Evolutionary conservation across 2,888 invertebrate genomes (phyloP).

Genomic region (Tipula helvola): DNA sequence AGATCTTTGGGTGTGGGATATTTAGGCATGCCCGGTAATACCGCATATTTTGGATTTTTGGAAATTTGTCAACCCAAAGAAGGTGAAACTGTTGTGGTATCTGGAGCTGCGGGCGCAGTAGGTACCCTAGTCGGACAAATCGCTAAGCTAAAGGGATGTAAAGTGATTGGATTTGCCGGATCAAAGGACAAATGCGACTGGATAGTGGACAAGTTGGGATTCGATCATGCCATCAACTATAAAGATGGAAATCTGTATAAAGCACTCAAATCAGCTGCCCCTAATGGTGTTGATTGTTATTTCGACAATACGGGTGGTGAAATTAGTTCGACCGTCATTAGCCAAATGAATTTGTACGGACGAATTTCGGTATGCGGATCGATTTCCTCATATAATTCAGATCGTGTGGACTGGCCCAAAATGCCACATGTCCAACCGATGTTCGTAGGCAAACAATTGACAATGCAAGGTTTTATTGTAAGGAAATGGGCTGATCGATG

Average conservation of each 20-base stretch:
- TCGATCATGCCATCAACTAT: slow-evolving; percentile 59
- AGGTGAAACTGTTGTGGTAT: slow-evolving; percentile 60
- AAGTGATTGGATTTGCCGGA: slow-evolving; percentile 59
- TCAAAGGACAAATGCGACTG: slow-evolving; percentile 57
- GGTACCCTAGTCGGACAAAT: slow-evolving; percentile 69
- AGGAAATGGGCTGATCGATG: slow-evolving; percentile 45
- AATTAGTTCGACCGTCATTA: slow-evolving; percentile 43
- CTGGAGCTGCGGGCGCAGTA: slow-evolving; percentile 66
- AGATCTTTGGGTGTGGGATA: slow-evolving; percentile 50
- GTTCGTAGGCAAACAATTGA: slow-evolving; percentile 44
- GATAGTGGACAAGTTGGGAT: slow-evolving; percentile 49
- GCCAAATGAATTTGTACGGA: slow-evolving; percentile 48
- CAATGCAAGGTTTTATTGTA: slow-evolving; percentile 41
- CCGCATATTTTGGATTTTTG: slow-evolving; percentile 61
- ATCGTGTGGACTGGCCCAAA: background rate
- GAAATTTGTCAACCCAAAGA: slow-evolving; percentile 56
- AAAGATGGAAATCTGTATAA: slow-evolving; percentile 37
- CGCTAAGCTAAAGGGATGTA: slow-evolving; percentile 56
- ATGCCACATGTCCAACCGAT: slow-evolving; percentile 38
- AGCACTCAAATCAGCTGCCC: slow-evolving; percentile 47
- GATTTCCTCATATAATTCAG: slow-evolving; percentile 46
- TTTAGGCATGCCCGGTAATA: slow-evolving; percentile 60
- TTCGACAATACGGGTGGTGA: slow-evolving; percentile 62
- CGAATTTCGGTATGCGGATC: slow-evolving; percentile 52
- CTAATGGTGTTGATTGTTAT: slow-evolving; percentile 61